Conservation (phyloP, 1,140 invertebrate genomes). For the Macrobrachium rosenbergii region DNA sequence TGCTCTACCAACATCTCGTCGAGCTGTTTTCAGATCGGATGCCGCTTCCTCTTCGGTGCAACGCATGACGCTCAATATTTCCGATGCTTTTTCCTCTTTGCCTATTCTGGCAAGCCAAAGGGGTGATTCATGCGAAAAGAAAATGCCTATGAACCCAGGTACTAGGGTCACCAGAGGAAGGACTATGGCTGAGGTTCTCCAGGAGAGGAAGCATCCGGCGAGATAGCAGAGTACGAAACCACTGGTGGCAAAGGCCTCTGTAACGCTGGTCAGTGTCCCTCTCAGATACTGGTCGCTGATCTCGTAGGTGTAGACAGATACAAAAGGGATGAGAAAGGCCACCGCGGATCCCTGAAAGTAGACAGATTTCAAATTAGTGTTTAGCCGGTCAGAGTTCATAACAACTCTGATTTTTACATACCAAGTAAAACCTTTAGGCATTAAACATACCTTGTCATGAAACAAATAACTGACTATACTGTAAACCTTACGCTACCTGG, state of each 20-base stretch:
- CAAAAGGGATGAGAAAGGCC: background rate
- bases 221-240: conserved; percentile 27
- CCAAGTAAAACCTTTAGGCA: background rate
- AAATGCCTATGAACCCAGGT: conserved; percentile 13
- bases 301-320: background rate
- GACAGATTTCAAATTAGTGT: background rate
- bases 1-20: background rate
- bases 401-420: background rate
- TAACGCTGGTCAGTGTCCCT: background rate
- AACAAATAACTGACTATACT: no score
- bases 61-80: background rate
- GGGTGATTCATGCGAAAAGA: conserved; percentile 11
- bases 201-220: background rate
- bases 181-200: conserved; percentile 8
- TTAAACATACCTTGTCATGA: no score
- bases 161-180: conserved; percentile 18
- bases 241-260: background rate
- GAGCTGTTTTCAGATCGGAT: background rate
- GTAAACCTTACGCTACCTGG: no score
- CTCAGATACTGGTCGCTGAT: background rate
- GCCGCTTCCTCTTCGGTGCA: background rate
- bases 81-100: conserved; percentile 1
- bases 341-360: background rate
- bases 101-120: conserved; percentile 31
- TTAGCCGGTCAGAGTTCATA: background rate